phyloP scores from a whole-genome alignment of 2,888 invertebrate genomes.

The Hipparchia semele region DNA sequence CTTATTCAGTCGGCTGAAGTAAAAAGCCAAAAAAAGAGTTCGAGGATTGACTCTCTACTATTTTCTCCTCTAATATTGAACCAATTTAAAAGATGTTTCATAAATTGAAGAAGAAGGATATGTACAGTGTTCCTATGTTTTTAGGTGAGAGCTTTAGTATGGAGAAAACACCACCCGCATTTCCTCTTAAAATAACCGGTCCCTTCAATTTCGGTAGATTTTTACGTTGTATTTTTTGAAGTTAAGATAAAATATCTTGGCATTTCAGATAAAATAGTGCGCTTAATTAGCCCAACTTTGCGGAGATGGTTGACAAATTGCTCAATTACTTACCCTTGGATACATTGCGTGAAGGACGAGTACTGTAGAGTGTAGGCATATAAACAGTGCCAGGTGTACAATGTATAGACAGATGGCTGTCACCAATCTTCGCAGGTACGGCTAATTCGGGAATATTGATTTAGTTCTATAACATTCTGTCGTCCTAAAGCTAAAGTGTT shows the following conservation, averaged over 20 bases:
- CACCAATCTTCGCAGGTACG: conserved; percentile 21
- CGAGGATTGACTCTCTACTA: too few species aligned
- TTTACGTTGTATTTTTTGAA: not conserved
- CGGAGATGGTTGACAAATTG: conserved; percentile 22
- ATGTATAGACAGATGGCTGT: conserved; percentile 27
- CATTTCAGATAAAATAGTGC: conserved; percentile 16
- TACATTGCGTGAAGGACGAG: conserved; percentile 19
- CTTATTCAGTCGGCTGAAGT: too few species aligned
- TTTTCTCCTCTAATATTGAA: too few species aligned
- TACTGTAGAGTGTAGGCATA: not conserved
- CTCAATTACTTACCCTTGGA: conserved; percentile 21
- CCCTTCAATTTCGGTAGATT: too few species aligned
- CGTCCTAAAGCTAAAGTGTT: too few species aligned
- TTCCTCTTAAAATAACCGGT: too few species aligned
- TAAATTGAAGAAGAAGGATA: too few species aligned
- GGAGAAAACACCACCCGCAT: too few species aligned
- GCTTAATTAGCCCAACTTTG: conserved; percentile 27
- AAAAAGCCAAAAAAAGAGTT: too few species aligned
- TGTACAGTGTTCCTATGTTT: too few species aligned
- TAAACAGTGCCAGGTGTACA: conserved; percentile 18
- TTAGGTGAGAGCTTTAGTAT: too few species aligned
- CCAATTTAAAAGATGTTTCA: too few species aligned
- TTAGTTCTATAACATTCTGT: not conserved
- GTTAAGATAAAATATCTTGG: not conserved
- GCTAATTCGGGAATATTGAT: conserved; percentile 8